Base-by-base conservation (phyloP, 2,888 invertebrate species). In the Drosophila anceps region DNA sequence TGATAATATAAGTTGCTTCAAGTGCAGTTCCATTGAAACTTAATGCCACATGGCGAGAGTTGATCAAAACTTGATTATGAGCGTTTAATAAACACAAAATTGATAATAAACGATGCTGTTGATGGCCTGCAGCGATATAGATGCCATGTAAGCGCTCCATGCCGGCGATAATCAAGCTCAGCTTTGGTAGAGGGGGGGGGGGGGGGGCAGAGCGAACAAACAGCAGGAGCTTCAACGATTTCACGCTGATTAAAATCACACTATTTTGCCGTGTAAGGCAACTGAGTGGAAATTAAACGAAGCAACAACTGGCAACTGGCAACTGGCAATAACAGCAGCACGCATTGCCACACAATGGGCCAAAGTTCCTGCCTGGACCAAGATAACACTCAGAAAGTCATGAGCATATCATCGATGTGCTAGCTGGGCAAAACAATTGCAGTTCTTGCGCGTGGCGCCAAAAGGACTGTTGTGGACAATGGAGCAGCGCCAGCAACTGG, bases 221-320 rank as follows among this genome's bases (percentile, higher is more conserved):
- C 9, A 29, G 48, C 46, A 12, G 18, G 24, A 18, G n/a, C 10
- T 73, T 84, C 85, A 82, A 76, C 80, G 76, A 73, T 82, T 81
- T 73, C 70, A 76, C 68, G 73, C 82, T 85, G 83, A 86, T 84
- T 84, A 87, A 83, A 84, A 87, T 87, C 87, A 63, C 73, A 72
- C 73, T 69, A 76, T 75, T 73, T 74, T 73, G 29, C 68, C 55
- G 66, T n/a, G 68, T 10, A 44, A 18, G 69, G 53, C 60, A 80
- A 59, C 62, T 63, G 72, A 74, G 73, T 61, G 77, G 55, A 75
- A 79, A 81, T 81, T 72, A 89, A 84, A 75, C 69, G 65, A 18
- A 58, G 44, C 76, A 71, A 59, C 66, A 64, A 54, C 43, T 48
- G 61, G 24, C 24, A 64, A 54, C 43, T 48, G 61, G 24, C 24